These are phyloP conservation scores for Porites divaricata DNA, from an alignment of 92 coral and sea anemone genomes.

Conservation along the genomic window DNA sequence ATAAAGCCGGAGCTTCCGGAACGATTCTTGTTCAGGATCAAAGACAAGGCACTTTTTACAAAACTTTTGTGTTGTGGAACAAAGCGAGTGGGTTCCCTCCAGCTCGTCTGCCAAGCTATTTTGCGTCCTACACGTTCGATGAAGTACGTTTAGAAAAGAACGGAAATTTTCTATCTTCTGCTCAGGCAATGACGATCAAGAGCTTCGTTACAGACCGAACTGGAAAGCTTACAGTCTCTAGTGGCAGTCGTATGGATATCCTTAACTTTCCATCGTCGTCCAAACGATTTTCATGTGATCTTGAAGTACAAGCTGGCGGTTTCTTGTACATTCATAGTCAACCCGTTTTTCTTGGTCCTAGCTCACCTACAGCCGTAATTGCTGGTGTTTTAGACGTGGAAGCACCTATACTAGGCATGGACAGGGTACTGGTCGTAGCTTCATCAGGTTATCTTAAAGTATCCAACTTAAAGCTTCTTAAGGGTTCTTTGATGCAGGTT, in stretches of 20 bases:
- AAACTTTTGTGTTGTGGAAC: conserved; percentile 63
- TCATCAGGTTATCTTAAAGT: conserved; percentile 66
- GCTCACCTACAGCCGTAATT: conserved; percentile 65
- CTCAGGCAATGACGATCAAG: conserved; percentile 37
- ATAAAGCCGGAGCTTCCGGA: conserved; percentile 72
- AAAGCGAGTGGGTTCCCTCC: conserved; percentile 61
- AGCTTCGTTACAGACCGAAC: conserved; percentile 72
- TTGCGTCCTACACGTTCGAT: conserved; percentile 36
- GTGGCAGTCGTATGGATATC: conserved; percentile 49
- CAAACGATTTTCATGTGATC: conserved; percentile 68
- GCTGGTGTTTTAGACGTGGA: conserved; percentile 68
- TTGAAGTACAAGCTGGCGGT: conserved; percentile 75
- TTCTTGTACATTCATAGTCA: conserved; percentile 55
- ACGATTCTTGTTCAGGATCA: conserved; percentile 71
- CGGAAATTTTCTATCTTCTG: conserved; percentile 60
- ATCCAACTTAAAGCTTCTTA: conserved; percentile 57
- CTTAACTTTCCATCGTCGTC: conserved; percentile 39
- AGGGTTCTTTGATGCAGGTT: conserved; percentile 54
- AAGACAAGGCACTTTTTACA: conserved; percentile 41
- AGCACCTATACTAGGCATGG: conserved; percentile 55
- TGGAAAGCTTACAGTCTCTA: conserved; percentile 77
- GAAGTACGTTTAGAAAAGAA: conserved; percentile 68
- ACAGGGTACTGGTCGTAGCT: conserved; percentile 40
- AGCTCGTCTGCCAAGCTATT: conserved; percentile 66
- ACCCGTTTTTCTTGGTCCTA: conserved; percentile 68